Base-by-base conservation (phyloP, 1,140 invertebrate species). In the Aphis gossypii region DNA sequence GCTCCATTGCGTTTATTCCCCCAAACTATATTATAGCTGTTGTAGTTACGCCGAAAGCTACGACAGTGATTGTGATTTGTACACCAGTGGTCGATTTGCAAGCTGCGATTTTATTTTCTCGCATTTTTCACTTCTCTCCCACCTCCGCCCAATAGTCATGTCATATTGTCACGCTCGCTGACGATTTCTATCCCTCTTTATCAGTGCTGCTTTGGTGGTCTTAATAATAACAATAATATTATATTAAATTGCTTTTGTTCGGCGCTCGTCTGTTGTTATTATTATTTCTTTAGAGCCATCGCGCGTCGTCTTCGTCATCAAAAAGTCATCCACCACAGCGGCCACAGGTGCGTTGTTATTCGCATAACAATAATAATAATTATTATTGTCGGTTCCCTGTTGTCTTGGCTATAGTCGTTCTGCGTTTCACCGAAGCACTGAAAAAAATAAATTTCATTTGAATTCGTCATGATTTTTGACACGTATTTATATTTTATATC, bases 291-390 rank as follows among this genome's bases (percentile, higher is more conserved):
- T 30, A 87, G 44, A 87, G 5, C 11, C 23, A 20, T 41, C 21
- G 35, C 21, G 9, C 83, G 23, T 25, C 76, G n/a, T n/a, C 68
- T 14, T 35, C 38, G 41, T 44, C 84, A n/a, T 87, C 44, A 87
- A 87, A 87, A 87, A 30, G 14, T n/a, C 84, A 46, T 48, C 6
- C 41, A 2, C 44, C 25, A n/a, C 44, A n/a, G 30, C 25, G 30
- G 84, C 84, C 84, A 46, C 84, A 87, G 84, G 84, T 87, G 84
- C 44, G 84, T 38, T n/a, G 44, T 48, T 51, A 87, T 87, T 87
- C 83, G 41, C 25, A 87, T n/a, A n/a, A 48, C 35, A 23, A 23
- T 38, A 83, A 83, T 84, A 41, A 44, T 83, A 35, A 83, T 83
- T 83, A 23, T 87, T n/a, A n/a, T 46, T 5, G 23, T 87, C 35